These are phyloP conservation scores for Chorisops tibialis DNA, from an alignment of 2,888 invertebrate genomes.

Conservation along the genomic window DNA sequence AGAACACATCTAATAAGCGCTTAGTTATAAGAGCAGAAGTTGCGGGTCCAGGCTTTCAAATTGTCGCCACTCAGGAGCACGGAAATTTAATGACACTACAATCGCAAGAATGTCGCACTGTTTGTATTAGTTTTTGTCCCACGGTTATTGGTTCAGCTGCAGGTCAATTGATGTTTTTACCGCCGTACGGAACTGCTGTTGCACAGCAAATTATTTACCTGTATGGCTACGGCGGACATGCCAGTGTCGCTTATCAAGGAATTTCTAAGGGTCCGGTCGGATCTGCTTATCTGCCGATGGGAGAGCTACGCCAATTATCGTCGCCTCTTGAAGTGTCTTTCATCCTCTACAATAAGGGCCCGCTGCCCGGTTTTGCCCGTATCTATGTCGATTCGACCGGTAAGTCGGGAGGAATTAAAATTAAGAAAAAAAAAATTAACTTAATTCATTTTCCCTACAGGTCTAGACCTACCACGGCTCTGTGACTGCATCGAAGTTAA, in stretches of 20 bases:
- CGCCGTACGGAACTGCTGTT: slow-evolving; percentile 43
- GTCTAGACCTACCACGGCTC: slow-evolving; percentile 44
- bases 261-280: slow-evolving; percentile 58
- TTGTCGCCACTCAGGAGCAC: slow-evolving; percentile 43
- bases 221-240: slow-evolving; percentile 61
- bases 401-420: slow-evolving; percentile 26
- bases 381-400: slow-evolving; percentile 42
- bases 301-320: slow-evolving; percentile 54
- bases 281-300: slow-evolving; percentile 58
- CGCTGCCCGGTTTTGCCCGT: slow-evolving; percentile 55
- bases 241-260: slow-evolving; percentile 54
- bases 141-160: slow-evolving; percentile 55
- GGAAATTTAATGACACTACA: slow-evolving; percentile 53
- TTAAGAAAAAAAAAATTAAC: no score
- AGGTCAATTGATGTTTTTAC: slow-evolving; percentile 57
- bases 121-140: slow-evolving; percentile 58
- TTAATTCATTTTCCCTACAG: slow-evolving; percentile 20
- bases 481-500: slow-evolving; percentile 46
- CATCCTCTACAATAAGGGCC: slow-evolving; percentile 57
- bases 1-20: slow-evolving; percentile 58
- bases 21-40: slow-evolving; percentile 57
- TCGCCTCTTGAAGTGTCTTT: slow-evolving; percentile 53
- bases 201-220: slow-evolving; percentile 40
- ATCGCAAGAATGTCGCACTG: slow-evolving; percentile 57
- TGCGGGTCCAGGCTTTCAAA: slow-evolving; percentile 53